A percentile compares a stretch with the other conserved stretches of the same genome.
These are phyloP conservation scores for Rhadina sibilatrix DNA, from an alignment of 2,113 vertebrate genomes.

Conservation along the genomic window DNA sequence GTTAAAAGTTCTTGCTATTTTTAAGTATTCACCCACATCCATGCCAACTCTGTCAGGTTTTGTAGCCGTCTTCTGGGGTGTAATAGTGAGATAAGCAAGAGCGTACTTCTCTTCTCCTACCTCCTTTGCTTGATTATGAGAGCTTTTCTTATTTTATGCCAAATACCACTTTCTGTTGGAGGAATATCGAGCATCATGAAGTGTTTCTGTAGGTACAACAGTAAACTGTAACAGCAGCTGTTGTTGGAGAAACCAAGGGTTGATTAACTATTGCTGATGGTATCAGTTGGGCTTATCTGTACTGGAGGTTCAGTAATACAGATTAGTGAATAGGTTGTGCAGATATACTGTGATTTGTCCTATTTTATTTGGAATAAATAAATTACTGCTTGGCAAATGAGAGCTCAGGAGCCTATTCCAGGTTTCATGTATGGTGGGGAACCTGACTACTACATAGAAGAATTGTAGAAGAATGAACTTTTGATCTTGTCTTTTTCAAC, in stretches of 20 bases:
- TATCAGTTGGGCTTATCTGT: neutral
- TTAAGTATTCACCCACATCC: neutral
- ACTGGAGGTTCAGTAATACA: neutral
- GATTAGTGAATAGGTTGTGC: neutral
- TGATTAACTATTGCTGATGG: neutral
- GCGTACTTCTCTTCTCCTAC: neutral
- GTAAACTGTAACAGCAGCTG: neutral
- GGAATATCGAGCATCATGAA: neutral
- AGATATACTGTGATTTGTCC: neutral
- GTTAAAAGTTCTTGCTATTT: neutral
- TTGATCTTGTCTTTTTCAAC: neutral
- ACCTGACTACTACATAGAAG: neutral
- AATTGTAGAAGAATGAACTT: neutral
- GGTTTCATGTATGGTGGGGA: neutral
- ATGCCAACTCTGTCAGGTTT: neutral
- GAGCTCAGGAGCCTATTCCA: neutral
- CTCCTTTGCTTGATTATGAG: neutral
- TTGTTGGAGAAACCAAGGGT: neutral
- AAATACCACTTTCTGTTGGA: neutral
- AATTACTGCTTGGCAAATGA: neutral
- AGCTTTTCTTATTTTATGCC: neutral
- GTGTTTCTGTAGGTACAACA: neutral
- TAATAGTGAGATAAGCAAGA: neutral
- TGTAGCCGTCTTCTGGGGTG: neutral
- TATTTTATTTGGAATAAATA: neutral